Conservation (phyloP, 2,113 vertebrate species). For the Pogonocichla stellata region DNA sequence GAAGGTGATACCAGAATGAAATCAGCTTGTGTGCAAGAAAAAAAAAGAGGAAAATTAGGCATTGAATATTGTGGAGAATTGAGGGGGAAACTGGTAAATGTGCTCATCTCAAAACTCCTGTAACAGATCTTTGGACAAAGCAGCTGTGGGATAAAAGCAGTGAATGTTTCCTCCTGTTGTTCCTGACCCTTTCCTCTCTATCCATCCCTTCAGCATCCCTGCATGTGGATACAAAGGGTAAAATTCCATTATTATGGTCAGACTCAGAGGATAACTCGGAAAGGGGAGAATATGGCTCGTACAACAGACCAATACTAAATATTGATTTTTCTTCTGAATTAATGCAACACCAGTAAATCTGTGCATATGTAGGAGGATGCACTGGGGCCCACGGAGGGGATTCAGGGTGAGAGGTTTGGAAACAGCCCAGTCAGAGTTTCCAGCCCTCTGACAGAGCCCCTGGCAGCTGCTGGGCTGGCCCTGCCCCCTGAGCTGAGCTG, state of each 20-base stretch:
- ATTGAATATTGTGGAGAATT: not conserved
- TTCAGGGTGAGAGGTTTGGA: not conserved
- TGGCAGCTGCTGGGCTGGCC: not conserved
- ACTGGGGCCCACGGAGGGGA: not conserved
- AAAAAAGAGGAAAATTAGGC: not conserved
- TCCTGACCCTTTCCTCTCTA: not conserved
- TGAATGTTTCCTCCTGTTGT: rapidly evolving
- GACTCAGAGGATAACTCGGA: not conserved
- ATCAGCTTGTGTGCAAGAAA: not conserved
- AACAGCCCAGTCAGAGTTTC: not conserved
- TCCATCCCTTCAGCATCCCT: not conserved
- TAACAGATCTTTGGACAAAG: not conserved
- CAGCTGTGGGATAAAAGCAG: not conserved
- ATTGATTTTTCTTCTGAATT: not conserved
- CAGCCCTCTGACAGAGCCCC: too few relatives aligned
- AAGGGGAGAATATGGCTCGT: not conserved
- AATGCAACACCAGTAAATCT: not conserved
- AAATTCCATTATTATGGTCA: not conserved
- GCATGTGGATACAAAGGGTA: not conserved
- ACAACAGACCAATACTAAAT: not conserved
- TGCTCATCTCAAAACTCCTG: not conserved
- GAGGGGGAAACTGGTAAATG: not conserved
- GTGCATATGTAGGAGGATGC: not conserved
- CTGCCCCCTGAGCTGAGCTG: not conserved
- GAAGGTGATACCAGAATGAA: not conserved